Conservation (phyloP, 2,113 vertebrate genomes). For the Cryptomyrus ogoouensis region DNA sequence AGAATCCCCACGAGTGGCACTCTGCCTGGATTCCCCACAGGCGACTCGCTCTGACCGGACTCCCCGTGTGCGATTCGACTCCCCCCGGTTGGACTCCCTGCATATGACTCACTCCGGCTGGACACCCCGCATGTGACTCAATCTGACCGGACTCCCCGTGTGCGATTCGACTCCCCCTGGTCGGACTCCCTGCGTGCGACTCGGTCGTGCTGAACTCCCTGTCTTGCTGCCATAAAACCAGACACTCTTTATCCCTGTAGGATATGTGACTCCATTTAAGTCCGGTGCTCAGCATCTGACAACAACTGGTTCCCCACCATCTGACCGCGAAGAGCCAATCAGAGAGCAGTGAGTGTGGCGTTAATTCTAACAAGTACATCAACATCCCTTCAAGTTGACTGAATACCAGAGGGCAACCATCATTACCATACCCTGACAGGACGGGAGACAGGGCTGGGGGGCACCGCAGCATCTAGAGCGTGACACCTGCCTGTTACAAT, state of each 20-base stretch:
- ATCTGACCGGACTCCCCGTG: background rate
- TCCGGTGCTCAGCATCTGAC: background rate
- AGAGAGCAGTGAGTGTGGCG: background rate
- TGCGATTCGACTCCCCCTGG: no score
- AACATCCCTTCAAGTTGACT: background rate
- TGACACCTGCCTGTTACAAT: conserved; percentile 8
- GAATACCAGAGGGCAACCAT: background rate
- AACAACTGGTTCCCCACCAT: background rate
- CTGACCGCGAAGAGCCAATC: background rate
- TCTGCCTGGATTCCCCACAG: background rate
- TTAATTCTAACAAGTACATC: background rate
- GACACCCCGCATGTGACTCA: background rate
- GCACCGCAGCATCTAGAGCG: background rate
- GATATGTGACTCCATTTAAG: background rate
- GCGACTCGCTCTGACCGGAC: background rate
- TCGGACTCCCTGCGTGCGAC: no score
- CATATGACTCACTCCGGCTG: background rate
- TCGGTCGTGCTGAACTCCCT: background rate
- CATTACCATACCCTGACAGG: background rate
- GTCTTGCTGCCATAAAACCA: background rate
- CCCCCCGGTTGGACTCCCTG: background rate
- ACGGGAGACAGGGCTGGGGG: background rate
- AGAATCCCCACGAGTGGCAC: background rate
- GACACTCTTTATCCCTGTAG: background rate
- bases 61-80: background rate